phyloP scores from a whole-genome alignment of 2,113 vertebrate genomes.

The Bubo bubo region DNA sequence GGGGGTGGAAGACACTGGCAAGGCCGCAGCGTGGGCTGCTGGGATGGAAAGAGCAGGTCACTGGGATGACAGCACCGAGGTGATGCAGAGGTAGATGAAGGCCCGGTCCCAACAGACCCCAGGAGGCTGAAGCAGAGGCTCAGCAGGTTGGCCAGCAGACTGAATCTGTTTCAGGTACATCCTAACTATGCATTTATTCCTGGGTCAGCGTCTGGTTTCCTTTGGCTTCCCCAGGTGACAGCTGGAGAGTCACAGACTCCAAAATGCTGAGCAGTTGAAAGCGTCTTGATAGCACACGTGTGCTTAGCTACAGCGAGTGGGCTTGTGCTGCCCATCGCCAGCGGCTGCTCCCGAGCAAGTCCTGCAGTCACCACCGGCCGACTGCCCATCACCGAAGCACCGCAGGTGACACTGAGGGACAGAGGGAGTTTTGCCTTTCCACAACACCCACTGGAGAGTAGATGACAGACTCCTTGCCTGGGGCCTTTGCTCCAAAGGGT shows the following conservation, averaged over 20 bases:
- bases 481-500: neutral
- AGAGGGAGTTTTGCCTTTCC: neutral
- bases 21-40: fast-evolving
- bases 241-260: neutral
- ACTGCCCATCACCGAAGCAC: neutral
- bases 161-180: neutral
- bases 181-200: neutral
- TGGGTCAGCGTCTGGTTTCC: neutral
- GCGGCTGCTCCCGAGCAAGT: neutral
- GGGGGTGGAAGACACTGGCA: neutral
- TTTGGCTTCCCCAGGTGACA: fast-evolving
- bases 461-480: neutral
- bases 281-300: fast-evolving
- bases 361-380: neutral
- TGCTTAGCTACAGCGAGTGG: neutral
- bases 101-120: fast-evolving
- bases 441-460: neutral
- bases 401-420: fast-evolving
- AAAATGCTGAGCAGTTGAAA: fast-evolving
- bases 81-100: neutral
- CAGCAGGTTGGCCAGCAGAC: neutral
- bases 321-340: neutral
- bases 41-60: neutral
- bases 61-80: neutral
- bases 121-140: neutral